A percentile compares a stretch with the other conserved stretches of the same genome.
Evolutionary conservation across 2,113 vertebrate genomes (phyloP).

Genomic region (Tamias sibiricus): DNA sequence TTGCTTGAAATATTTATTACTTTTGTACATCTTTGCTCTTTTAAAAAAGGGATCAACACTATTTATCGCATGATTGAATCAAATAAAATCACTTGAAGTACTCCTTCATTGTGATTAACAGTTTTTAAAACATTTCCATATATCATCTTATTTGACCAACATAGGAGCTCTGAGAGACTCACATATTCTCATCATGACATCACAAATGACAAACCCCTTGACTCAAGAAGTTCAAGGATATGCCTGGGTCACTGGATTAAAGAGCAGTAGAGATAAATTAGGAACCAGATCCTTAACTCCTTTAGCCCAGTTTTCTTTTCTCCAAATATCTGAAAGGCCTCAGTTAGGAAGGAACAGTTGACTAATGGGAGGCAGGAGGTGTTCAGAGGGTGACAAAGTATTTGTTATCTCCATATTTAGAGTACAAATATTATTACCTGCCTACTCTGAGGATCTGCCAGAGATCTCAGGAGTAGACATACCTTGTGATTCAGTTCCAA

Average conservation of each 20-base stretch:
- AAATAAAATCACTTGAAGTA: not conserved
- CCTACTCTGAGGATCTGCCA: constrained; percentile 91
- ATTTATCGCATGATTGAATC: not conserved
- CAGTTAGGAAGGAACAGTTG: not conserved
- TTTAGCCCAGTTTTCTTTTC: not conserved
- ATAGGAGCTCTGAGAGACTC: not conserved
- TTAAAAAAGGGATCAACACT: not conserved
- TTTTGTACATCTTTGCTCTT: constrained; percentile 9
- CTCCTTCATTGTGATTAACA: not conserved
- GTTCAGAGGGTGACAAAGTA: not conserved
- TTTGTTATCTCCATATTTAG: not conserved
- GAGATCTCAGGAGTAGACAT: constrained; percentile 87
- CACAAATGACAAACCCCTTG: not conserved
- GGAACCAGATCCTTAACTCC: not conserved
- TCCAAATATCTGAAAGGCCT: not conserved
- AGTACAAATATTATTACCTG: constrained; percentile 51
- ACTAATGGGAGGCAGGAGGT: not conserved
- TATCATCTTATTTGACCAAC: not conserved
- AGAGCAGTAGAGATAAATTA: not conserved
- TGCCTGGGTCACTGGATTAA: not conserved
- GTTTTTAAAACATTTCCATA: not conserved
- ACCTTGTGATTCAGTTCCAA: constrained; percentile 86
- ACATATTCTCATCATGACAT: not conserved
- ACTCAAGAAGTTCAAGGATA: not conserved
- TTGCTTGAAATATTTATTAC: not conserved